Conservation (phyloP, 2,797 vertebrate genomes). For the Gadopsis marmoratus region DNA sequence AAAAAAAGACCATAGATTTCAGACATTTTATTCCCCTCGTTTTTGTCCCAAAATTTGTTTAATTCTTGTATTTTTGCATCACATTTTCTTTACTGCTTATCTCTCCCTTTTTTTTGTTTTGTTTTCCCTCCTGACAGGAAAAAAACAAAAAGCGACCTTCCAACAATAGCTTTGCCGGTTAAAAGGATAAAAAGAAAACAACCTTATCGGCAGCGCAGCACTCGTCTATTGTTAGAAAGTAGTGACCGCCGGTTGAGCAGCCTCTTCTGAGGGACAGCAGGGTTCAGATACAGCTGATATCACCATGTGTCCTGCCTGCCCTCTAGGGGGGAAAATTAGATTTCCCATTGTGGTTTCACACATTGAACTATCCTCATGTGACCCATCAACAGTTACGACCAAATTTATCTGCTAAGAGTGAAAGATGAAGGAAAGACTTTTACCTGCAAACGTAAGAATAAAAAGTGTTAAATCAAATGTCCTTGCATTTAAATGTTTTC, state of each 20-base stretch:
- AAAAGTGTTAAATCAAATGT: no score
- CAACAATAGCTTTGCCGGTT: constrained; percentile 53
- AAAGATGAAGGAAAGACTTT: neutral
- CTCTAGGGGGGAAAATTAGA: constrained; percentile 56
- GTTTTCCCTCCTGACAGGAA: constrained; percentile 25
- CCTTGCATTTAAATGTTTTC: no score
- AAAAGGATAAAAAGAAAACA: neutral
- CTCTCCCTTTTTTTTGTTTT: constrained; percentile 17
- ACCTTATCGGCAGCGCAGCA: constrained; percentile 28
- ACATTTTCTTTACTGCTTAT: constrained; percentile 13
- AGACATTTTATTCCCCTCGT: neutral
- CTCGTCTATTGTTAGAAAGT: constrained; percentile 58
- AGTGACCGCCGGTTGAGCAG: constrained; percentile 37
- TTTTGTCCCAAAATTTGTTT: neutral
- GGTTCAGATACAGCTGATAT: neutral
- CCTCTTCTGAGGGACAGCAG: neutral
- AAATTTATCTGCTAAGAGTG: neutral
- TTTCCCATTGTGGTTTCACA: neutral
- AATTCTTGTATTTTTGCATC: neutral
- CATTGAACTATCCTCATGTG: constrained; percentile 2
- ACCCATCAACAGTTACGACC: neutral
- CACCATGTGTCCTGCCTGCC: constrained; percentile 9
- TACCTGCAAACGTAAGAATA: neutral
- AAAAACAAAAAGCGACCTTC: constrained; percentile 42
- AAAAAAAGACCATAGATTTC: neutral